Evolutionary conservation across 2,113 vertebrate genomes (phyloP).

Genomic region (Strigops habroptila): DNA sequence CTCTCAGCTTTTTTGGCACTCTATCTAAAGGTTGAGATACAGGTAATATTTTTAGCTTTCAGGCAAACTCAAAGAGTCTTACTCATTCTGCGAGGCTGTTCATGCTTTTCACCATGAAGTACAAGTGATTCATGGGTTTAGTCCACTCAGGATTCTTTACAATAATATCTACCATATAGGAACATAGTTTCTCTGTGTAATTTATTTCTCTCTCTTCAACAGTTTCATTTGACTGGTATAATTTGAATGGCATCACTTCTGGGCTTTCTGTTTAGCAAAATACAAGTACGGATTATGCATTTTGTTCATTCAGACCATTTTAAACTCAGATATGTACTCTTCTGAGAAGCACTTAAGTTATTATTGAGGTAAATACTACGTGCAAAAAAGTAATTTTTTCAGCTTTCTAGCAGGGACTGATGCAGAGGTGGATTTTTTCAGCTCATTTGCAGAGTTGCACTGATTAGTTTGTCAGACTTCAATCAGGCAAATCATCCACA

Average conservation of each 20-base stretch:
- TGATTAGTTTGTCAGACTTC: background rate
- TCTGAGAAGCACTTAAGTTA: background rate
- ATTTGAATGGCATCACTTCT: background rate
- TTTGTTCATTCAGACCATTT: background rate
- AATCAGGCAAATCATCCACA: background rate
- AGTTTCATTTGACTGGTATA: background rate
- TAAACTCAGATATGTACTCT: background rate
- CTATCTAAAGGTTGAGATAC: background rate
- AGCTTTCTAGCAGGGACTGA: background rate
- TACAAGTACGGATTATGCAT: background rate
- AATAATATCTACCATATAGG: background rate
- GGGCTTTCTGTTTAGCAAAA: background rate
- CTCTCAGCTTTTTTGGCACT: background rate
- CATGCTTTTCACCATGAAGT: background rate
- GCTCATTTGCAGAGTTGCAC: background rate
- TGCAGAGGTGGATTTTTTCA: background rate
- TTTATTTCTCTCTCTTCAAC: background rate
- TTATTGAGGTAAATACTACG: background rate
- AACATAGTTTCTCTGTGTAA: background rate
- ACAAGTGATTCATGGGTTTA: background rate
- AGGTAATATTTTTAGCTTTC: background rate
- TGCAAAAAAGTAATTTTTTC: background rate
- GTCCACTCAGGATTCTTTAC: background rate
- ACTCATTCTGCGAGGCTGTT: background rate
- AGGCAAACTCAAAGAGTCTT: background rate